Evolutionary conservation across 2,797 vertebrate genomes (phyloP).

Genomic region (Garrulus glandarius): DNA sequence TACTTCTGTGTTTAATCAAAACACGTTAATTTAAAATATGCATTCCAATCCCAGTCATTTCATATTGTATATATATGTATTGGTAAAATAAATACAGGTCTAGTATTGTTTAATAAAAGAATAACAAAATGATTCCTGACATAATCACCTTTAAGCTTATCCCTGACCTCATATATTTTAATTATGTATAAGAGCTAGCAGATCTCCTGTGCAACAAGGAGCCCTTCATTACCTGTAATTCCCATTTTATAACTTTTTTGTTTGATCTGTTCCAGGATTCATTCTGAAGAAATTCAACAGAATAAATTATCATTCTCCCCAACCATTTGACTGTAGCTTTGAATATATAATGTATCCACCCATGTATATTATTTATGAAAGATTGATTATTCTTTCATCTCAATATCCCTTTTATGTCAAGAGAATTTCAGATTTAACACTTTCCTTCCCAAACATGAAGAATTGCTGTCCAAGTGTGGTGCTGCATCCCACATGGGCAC

Average conservation of each 20-base stretch:
- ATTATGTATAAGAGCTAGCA: constrained; percentile 58
- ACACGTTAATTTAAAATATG: background rate
- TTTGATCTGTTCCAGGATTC: constrained; percentile 78
- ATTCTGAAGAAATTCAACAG: constrained; percentile 75
- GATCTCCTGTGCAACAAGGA: constrained; percentile 59
- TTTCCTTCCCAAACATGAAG: background rate
- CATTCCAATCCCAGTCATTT: background rate
- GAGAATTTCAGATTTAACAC: constrained; percentile 51
- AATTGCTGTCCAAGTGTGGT: background rate
- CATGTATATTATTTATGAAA: constrained; percentile 78
- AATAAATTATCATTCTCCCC: constrained; percentile 76
- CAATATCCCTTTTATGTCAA: constrained; percentile 69
- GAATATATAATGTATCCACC: constrained; percentile 71
- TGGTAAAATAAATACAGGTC: constrained; percentile 34
- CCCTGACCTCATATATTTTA: constrained; percentile 61
- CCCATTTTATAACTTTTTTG: constrained; percentile 80
- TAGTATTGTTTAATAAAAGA: constrained; percentile 25
- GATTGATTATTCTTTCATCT: constrained; percentile 75
- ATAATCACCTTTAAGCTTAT: constrained; percentile 54
- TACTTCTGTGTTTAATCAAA: constrained; percentile 1
- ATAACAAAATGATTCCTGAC: constrained; percentile 43
- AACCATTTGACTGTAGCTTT: constrained; percentile 70
- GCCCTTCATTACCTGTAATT: constrained; percentile 76
- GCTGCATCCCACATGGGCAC: background rate
- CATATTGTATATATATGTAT: background rate